Base-by-base conservation (phyloP, 2,888 invertebrate genomes). In the Sthenelais limicola region DNA sequence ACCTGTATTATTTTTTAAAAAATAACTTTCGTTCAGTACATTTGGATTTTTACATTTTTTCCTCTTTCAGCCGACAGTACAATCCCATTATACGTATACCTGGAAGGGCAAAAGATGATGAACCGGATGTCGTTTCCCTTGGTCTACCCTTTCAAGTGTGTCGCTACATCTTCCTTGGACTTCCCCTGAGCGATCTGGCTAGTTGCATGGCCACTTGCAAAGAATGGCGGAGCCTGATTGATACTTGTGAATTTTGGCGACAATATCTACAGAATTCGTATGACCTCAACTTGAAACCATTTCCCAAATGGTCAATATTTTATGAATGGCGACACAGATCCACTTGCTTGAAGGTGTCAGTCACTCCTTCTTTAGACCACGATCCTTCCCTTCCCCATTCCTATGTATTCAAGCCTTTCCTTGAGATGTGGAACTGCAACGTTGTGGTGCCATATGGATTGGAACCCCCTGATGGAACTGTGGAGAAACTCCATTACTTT, bases 171-270 rank as follows among this genome's bases (percentile, higher is more conserved):
- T 74, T 74, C 66, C 32, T 68, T 18, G 28, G 58, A 0, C 68
- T 74, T 15, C 33, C 68, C 18, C 28, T 74, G 1, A 21, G 26
- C n/a, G 74, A 74, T 38, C 38, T 74, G 12, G n/a, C 28, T 9
- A 4, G n/a, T 3, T 72, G 74, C 56, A 74, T 74, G 74, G 49
- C 72, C 38, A 72, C 72, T 18, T 74, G 74, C 68, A 74, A 74
- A 33, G 74, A 74, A 30, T 74, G 71, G 74, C 70, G 74, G 5
- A 74, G 74, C 51, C 68, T 71, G 56, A 72, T 74, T 12, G 74
- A 74, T 47, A 74, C 74, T 3, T 74, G 74, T 43, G 47, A 47
- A 30, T 74, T 74, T 68, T 72, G 71, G 72, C 24, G 43, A 2
- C 28, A 30, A 28, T 74, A 68, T 30, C 24, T 72, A 9, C 56